phyloP scores from a whole-genome alignment of 2,888 invertebrate genomes.

The Scotopteryx bipunctaria region DNA sequence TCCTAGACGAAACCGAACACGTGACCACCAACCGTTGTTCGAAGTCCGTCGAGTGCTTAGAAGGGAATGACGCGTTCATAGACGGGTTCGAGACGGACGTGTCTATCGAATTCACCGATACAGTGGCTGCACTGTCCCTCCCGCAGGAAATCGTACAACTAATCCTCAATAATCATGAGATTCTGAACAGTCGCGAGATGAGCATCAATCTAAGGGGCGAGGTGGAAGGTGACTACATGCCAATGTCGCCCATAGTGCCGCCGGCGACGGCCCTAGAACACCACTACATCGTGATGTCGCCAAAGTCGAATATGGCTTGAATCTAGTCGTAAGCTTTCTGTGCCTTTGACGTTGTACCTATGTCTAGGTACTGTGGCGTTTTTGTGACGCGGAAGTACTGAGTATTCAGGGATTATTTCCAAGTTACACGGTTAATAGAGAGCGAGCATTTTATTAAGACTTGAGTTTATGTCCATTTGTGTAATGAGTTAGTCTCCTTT shows the following conservation, averaged over 20 bases:
- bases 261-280: constrained; percentile 56
- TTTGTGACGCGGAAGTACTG: neutral
- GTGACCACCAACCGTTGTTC: constrained; percentile 62
- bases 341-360: constrained; percentile 1
- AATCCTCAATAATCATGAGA: constrained; percentile 55
- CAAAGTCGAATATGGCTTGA: constrained; percentile 66
- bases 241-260: constrained; percentile 71
- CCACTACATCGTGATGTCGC: constrained; percentile 76
- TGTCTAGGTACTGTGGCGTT: neutral
- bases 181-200: constrained; percentile 53
- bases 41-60: constrained; percentile 72
- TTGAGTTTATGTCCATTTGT: too few species aligned
- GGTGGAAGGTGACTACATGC: constrained; percentile 67
- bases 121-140: constrained; percentile 57
- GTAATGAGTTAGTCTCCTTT: too few species aligned
- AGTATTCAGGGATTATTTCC: neutral
- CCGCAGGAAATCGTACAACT: constrained; percentile 73
- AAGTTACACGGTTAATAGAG: too few species aligned
- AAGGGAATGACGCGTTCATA: constrained; percentile 49
- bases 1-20: constrained; percentile 65
- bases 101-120: constrained; percentile 62
- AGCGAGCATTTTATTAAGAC: too few species aligned
- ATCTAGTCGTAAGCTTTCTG: constrained; percentile 6
- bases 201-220: constrained; percentile 52
- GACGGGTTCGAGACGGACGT: constrained; percentile 59